Evolutionary conservation across 2,113 vertebrate genomes (phyloP).

Genomic region (Urocolius indicus): DNA sequence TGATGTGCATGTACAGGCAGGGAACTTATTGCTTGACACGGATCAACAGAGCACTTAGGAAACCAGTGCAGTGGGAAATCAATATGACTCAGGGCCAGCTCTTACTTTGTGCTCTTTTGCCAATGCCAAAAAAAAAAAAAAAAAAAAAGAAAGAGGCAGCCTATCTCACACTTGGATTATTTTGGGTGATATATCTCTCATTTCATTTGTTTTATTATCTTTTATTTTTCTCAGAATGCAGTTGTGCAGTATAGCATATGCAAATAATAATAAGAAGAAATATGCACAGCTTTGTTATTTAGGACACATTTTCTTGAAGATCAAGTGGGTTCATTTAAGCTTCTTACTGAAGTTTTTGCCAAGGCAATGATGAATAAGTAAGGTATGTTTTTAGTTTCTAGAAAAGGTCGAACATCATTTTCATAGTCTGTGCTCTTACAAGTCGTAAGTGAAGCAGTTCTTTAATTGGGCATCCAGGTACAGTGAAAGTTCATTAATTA

Average conservation of each 20-base stretch:
- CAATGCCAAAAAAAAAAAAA: slow-evolving; percentile 65
- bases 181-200: slow-evolving; percentile 74
- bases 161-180: slow-evolving; percentile 74
- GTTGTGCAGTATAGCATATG: slow-evolving; percentile 67
- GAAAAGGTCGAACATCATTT: slow-evolving; percentile 60
- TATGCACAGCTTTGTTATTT: slow-evolving; percentile 47
- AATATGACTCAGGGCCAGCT: slow-evolving; percentile 86
- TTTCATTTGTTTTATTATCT: slow-evolving; percentile 79
- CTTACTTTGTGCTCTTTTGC: slow-evolving; percentile 76
- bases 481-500: slow-evolving; percentile 44
- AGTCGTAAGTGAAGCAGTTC: slow-evolving; percentile 37
- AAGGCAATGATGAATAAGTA: slow-evolving; percentile 58
- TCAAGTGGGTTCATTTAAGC: slow-evolving; percentile 52
- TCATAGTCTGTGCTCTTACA: slow-evolving; percentile 42
- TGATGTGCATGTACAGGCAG: slow-evolving; percentile 84
- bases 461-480: neutral
- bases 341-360: slow-evolving; percentile 60
- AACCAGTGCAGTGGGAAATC: slow-evolving; percentile 87
- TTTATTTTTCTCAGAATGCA: slow-evolving; percentile 71
- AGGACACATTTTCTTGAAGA: slow-evolving; percentile 65
- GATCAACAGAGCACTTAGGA: slow-evolving; percentile 88
- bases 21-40: slow-evolving; percentile 87
- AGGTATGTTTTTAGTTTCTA: slow-evolving; percentile 50
- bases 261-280: slow-evolving; percentile 68
- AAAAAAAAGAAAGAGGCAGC: slow-evolving; percentile 13